Evolutionary conservation across 2,797 vertebrate genomes (phyloP).

Genomic region (Bryconaethiops microstoma): DNA sequence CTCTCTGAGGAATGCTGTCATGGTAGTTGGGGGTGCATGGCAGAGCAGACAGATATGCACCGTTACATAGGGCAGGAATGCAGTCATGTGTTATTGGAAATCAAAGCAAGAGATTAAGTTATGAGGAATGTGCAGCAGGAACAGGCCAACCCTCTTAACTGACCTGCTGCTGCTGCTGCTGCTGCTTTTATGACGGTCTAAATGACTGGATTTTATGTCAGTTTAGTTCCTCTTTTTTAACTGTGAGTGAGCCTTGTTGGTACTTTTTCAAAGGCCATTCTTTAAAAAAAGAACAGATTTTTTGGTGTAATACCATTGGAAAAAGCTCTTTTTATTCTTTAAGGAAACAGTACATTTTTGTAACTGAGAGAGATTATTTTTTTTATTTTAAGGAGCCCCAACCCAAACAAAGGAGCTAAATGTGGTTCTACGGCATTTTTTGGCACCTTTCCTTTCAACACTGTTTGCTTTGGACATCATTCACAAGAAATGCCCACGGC

Average conservation of each 20-base stretch:
- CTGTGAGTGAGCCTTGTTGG: conserved; percentile 35
- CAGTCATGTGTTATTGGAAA: conserved; percentile 56
- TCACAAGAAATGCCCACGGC: conserved; percentile 41
- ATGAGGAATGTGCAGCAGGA: conserved; percentile 21
- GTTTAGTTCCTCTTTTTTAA: conserved; percentile 41
- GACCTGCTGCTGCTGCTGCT: background rate
- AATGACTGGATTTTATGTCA: conserved; percentile 15
- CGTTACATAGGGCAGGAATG: conserved; percentile 46
- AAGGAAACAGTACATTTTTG: background rate
- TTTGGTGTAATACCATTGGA: background rate
- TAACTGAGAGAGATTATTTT: background rate
- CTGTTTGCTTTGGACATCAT: conserved; percentile 21
- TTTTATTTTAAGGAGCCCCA: too few relatives aligned
- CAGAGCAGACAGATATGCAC: conserved; percentile 40
- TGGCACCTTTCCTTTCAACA: background rate
- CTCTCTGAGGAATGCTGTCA: conserved; percentile 42
- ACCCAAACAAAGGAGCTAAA: too few relatives aligned
- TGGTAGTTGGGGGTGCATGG: conserved; percentile 4
- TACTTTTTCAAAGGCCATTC: background rate
- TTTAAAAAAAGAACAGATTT: background rate
- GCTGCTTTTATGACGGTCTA: conserved; percentile 34
- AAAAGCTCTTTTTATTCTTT: background rate
- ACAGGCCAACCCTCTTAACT: conserved; percentile 3
- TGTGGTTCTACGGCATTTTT: background rate
- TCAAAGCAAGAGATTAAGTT: conserved; percentile 52